Conservation (phyloP, 1,140 invertebrate genomes). For the Neodiprion virginianus region DNA sequence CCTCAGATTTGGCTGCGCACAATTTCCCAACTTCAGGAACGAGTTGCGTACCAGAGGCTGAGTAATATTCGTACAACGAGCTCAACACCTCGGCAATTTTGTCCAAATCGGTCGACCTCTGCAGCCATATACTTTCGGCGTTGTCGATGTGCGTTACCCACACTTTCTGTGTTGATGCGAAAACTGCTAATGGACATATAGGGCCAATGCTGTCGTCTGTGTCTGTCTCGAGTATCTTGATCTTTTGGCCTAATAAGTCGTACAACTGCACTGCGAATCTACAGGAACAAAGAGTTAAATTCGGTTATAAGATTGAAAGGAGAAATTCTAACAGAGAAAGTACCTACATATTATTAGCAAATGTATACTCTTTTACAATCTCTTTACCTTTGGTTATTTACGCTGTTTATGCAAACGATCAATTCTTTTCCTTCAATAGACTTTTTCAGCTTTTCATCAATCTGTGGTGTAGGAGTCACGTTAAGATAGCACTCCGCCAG, state of each 20-base stretch:
- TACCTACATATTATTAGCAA: neutral
- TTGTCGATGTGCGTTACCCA: slow-evolving; percentile 59
- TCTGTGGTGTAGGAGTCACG: slow-evolving; percentile 21
- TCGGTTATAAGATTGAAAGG: neutral
- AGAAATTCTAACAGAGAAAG: too few species aligned
- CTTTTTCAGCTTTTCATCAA: slow-evolving; percentile 40
- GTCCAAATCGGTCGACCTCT: slow-evolving; percentile 57
- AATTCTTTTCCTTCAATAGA: slow-evolving; percentile 41
- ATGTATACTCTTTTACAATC: neutral
- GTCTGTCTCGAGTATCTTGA: slow-evolving; percentile 62
- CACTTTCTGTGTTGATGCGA: slow-evolving; percentile 61
- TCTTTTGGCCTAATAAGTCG: slow-evolving; percentile 63
- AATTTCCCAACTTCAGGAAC: slow-evolving; percentile 56
- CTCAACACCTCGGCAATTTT: slow-evolving; percentile 59
- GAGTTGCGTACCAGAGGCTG: slow-evolving; percentile 47
- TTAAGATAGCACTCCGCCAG: slow-evolving; percentile 60
- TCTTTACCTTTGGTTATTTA: slow-evolving; percentile 64
- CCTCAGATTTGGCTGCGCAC: slow-evolving; percentile 67
- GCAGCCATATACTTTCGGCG: slow-evolving; percentile 68
- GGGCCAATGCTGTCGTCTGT: slow-evolving; percentile 60
- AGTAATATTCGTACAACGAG: slow-evolving; percentile 66
- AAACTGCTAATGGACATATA: slow-evolving; percentile 65
- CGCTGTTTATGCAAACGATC: slow-evolving; percentile 66
- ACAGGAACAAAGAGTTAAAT: slow-evolving; percentile 37
- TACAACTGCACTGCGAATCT: slow-evolving; percentile 68